phyloP scores from a whole-genome alignment of 2,888 invertebrate species.

The Conomelus anceps region DNA sequence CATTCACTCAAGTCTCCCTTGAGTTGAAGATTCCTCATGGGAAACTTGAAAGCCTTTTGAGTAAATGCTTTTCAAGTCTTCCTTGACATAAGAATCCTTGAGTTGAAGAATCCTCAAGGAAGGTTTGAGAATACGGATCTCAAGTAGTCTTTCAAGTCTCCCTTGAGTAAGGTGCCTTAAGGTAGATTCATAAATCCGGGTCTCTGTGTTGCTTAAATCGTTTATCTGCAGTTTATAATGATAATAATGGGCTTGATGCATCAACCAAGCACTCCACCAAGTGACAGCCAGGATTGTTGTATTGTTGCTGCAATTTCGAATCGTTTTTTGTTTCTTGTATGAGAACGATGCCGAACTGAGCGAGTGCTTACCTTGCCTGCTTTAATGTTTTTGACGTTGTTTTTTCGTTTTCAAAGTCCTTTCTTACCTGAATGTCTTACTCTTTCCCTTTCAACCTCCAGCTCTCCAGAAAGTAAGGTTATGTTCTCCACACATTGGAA shows the following conservation, averaged over 20 bases:
- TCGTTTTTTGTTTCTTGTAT: neutral
- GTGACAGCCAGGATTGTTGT: neutral
- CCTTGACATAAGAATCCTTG: too few species aligned
- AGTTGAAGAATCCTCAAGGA: too few species aligned
- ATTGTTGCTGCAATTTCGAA: neutral
- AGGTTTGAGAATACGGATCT: too few species aligned
- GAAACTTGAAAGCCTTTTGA: too few species aligned
- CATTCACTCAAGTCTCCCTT: too few species aligned
- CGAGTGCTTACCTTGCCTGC: slow-evolving; percentile 19
- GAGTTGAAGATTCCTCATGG: too few species aligned
- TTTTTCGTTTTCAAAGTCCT: slow-evolving; percentile 27
- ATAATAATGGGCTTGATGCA: neutral
- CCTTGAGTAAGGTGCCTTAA: too few species aligned
- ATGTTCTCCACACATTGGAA: slow-evolving; percentile 8
- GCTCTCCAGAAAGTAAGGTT: slow-evolving; percentile 13
- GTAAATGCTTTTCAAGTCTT: too few species aligned
- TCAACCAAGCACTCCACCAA: neutral
- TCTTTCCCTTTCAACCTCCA: slow-evolving; percentile 8
- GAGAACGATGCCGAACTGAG: neutral
- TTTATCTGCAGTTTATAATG: neutral
- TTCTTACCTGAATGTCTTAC: slow-evolving; percentile 22
- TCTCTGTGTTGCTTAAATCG: too few species aligned
- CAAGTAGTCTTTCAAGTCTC: too few species aligned
- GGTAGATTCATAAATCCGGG: too few species aligned
- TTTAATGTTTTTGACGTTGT: slow-evolving; percentile 10